Evolutionary conservation across 2,888 invertebrate species (phyloP), one percentile per base, ranked within the genome.

Genomic region (Plagiodera versicolora): DNA sequence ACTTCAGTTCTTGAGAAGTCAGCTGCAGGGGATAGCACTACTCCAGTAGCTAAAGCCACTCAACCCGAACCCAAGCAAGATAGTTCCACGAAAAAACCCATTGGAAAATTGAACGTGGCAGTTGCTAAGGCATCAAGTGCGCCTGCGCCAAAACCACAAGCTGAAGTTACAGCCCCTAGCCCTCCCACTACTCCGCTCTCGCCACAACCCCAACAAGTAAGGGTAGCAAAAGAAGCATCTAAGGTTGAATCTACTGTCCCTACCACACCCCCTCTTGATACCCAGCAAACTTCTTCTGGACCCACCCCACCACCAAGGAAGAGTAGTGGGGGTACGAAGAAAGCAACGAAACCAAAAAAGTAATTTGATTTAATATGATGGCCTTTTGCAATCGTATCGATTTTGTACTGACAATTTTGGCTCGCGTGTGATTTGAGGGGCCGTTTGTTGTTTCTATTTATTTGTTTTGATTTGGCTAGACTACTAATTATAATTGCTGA

Each of bases 111-210:
- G 30, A 11, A 28, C 19, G 49, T 14, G 14, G 10, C 28, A 16
- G 48, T 14, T 3, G 14, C 39, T 11, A 35, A 39, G 18, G 16
- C 16, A 11, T 49, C 30, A 14, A 56, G n/a, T n/a, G 18, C 5
- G 50, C n/a, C 10, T 16, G 32, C 19, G 30, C 17, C 49, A n/a
- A 10, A 19, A 30, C 35, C 18, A n/a, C 20, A 19, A 32, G 48
- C 58, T 47, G 80, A 81, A 14, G 81, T 80, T 54, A 80, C 78
- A 53, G 81, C 80, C 63, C 77, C 81, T 0, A 77, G 78, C 50
- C 74, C 77, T 18, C 67, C 65, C 19, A 48, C 61, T 11, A 59
- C 63, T 32, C 70, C 64, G 66, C 67, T 56, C 72, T 75, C 58
- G 73, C 74, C 54, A 69, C 39, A 39, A 39, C 39, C 39, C 14